Base-by-base conservation (phyloP, 1,140 invertebrate species). In the Eueides isabella region DNA sequence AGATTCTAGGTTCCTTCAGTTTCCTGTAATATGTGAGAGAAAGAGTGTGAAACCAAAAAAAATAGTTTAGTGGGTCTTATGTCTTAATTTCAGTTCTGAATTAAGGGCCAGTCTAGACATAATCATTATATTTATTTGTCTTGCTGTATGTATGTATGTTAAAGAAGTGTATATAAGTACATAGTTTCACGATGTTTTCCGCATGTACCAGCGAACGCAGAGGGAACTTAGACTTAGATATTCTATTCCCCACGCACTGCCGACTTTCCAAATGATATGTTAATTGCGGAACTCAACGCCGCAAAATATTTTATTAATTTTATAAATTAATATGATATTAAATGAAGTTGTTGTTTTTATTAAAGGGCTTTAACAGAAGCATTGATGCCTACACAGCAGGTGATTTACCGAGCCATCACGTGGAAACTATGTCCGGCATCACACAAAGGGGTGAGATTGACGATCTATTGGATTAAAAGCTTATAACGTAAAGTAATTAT, bases 391-490 rank as follows among this genome's bases (percentile, higher is more conserved):
- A 55, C 48, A 55, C 23, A 55, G 48, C 48, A 55, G 48, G 19
- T 55, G 48, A 55, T 55, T 55, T 55, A 55, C 19, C 48, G 48
- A 26, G 48, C 48, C 48, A 14, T 55, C 48, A 55, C 48, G 19
- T 55, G 48, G 48, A 55, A 55, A 26, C 48, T 55, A 26, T 55
- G 48, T 55, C 48, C 48, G 23, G 48, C 23, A 26, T 55, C 48
- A 12, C 48, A 55, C 48, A 55, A 55, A 55, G 48, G 48, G 48
- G 23, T 55, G 48, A 55, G 23, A 55, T 55, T 55, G 48, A 55
- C 23, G 23, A 55, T 55, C 23, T 26, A 55, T 55, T 55, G 48
- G 48, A 55, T 55, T 26, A 55, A 55, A 55, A 55, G 48, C 48
- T 19, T 23, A 26, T 55, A 55, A 23, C 23, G 19, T 26, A 23